These are phyloP conservation scores for Montipora sp. DNA, from an alignment of 64 coral and sea anemone species.

Conservation along the genomic window DNA sequence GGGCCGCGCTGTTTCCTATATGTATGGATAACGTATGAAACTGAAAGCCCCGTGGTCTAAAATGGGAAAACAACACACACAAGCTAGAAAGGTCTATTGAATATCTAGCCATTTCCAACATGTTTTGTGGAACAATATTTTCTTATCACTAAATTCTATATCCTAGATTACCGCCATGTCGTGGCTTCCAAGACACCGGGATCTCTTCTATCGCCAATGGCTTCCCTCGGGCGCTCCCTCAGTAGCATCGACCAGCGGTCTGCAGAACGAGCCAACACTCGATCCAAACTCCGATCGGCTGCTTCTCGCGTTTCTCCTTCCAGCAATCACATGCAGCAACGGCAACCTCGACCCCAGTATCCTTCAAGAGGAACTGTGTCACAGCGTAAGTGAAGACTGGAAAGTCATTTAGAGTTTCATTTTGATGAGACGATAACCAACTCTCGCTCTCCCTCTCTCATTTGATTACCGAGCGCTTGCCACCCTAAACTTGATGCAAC, in stretches of 20 bases:
- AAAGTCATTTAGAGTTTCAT: too few species aligned
- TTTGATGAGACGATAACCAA: too few species aligned
- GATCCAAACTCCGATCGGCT: slow-evolving; percentile 57
- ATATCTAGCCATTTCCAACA: too few species aligned
- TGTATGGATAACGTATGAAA: too few species aligned
- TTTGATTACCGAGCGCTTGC: too few species aligned
- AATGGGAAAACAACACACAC: too few species aligned
- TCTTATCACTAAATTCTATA: not conserved
- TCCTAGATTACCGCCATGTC: slow-evolving; percentile 50
- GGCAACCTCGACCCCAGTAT: slow-evolving; percentile 34
- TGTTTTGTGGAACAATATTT: not conserved
- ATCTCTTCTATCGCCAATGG: slow-evolving; percentile 57
- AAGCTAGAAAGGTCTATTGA: too few species aligned
- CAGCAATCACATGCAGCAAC: not conserved
- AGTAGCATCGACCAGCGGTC: slow-evolving; percentile 79
- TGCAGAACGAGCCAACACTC: slow-evolving; percentile 66
- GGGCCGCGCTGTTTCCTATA: too few species aligned
- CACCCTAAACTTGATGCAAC: too few species aligned
- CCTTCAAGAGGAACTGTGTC: slow-evolving; percentile 71
- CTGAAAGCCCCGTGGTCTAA: too few species aligned
- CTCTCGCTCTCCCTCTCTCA: too few species aligned
- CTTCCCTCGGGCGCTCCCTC: slow-evolving; percentile 62
- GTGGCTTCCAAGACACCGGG: slow-evolving; percentile 45
- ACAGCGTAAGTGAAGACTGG: slow-evolving; percentile 65
- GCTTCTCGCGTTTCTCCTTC: slow-evolving; percentile 32